These are phyloP conservation scores for Tetraodon nigroviridis DNA, from an alignment of 2,113 vertebrate genomes.

Conservation along the genomic window DNA sequence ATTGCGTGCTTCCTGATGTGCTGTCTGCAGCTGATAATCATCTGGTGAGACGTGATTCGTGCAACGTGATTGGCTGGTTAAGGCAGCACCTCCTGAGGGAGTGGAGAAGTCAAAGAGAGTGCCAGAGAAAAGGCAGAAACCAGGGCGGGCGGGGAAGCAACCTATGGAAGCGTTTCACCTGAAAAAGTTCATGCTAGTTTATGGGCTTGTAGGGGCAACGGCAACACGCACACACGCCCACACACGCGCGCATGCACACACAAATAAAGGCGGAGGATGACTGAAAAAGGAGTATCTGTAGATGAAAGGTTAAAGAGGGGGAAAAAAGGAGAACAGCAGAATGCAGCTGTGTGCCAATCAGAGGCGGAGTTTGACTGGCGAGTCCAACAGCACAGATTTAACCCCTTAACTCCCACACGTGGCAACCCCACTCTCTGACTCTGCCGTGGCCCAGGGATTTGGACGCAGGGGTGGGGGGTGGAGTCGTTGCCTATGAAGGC, in stretches of 20 bases:
- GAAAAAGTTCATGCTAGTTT: constrained; percentile 56
- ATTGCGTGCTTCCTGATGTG: constrained; percentile 36
- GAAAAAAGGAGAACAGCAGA: constrained; percentile 31
- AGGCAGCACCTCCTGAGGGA: constrained; percentile 61
- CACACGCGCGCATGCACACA: too few relatives aligned
- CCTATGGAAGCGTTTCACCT: constrained; percentile 46
- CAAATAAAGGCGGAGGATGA: constrained; percentile 2
- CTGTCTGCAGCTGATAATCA: constrained; percentile 39
- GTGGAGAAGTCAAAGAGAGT: constrained; percentile 41
- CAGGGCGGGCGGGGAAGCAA: constrained; percentile 52
- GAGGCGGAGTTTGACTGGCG: constrained; percentile 34
- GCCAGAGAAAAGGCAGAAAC: constrained; percentile 44
- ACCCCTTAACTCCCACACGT: constrained; percentile 40
- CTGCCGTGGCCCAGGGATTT: constrained; percentile 10
- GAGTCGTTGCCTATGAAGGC: constrained; percentile 20
- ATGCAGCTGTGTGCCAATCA: constrained; percentile 32
- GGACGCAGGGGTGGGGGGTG: constrained; percentile 10
- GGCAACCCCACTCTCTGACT: constrained; percentile 16
- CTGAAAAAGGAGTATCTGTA: neutral
- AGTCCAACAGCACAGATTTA: constrained; percentile 39
- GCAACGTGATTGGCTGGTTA: constrained; percentile 51
- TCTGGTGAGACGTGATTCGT: constrained; percentile 36
- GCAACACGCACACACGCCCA: neutral
- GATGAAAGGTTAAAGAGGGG: constrained; percentile 3
- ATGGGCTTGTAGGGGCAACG: constrained; percentile 54